Conservation (phyloP, 2,888 invertebrate species). For the Hermaeophaga mercurialis region DNA sequence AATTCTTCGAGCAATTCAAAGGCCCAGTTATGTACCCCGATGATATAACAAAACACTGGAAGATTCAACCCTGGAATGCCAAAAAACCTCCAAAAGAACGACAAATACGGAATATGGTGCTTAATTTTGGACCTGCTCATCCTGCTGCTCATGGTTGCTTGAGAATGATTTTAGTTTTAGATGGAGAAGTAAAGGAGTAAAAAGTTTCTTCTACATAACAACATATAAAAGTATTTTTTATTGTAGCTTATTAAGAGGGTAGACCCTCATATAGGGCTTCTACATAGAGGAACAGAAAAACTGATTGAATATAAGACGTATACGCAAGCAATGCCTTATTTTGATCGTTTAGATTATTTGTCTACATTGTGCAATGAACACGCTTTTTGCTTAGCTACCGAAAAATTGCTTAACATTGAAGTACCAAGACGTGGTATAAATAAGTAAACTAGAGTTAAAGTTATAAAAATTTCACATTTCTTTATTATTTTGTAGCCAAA, state of each 20-base stretch:
- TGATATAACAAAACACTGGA: conserved; percentile 52
- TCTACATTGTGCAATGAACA: conserved; percentile 85
- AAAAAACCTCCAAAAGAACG: conserved; percentile 28
- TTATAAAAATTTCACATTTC: background rate
- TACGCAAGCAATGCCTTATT: conserved; percentile 80
- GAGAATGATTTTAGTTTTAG: conserved; percentile 77
- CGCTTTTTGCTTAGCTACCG: conserved; percentile 77
- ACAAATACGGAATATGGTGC: conserved; percentile 41
- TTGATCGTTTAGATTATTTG: conserved; percentile 88
- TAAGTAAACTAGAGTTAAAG: conserved; percentile 60
- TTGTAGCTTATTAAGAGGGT: conserved; percentile 70
- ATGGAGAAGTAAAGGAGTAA: conserved; percentile 68
- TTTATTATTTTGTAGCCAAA: conserved; percentile 15
- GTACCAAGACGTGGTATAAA: conserved; percentile 76
- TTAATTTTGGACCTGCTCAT: conserved; percentile 88
- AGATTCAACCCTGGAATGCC: conserved; percentile 27
- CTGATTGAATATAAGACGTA: conserved; percentile 89
- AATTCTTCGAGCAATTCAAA: conserved; percentile 63
- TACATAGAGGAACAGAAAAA: conserved; percentile 90
- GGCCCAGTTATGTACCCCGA: conserved; percentile 65
- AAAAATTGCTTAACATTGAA: conserved; percentile 80
- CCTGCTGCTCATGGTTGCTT: conserved; percentile 91
- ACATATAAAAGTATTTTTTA: background rate
- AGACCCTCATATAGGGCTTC: conserved; percentile 84
- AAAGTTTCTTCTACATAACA: no score